Evolutionary conservation across 2,888 invertebrate genomes (phyloP).

Genomic region (Eutolmus rufibarbis): DNA sequence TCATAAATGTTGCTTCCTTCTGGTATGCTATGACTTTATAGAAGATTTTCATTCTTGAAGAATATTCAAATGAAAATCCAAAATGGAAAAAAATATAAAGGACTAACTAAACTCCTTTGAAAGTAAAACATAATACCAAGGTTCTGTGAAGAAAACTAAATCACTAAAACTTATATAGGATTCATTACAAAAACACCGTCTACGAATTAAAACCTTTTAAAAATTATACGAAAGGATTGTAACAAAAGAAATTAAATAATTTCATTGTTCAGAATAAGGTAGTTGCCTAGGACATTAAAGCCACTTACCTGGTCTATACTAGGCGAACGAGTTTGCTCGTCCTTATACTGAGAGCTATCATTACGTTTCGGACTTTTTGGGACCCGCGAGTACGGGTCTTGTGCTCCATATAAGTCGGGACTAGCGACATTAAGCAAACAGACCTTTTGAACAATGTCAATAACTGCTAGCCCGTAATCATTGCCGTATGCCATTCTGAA

Average conservation of each 20-base stretch:
- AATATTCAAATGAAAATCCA: background rate
- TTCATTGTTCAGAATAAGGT: constrained; percentile 30
- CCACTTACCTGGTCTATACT: constrained; percentile 86
- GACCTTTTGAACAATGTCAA: constrained; percentile 91
- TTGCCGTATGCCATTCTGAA: constrained; percentile 95
- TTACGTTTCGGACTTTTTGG: constrained; percentile 77
- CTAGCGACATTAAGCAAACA: constrained; percentile 89
- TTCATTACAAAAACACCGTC: constrained; percentile 27
- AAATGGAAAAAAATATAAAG: background rate
- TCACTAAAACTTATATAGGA: background rate
- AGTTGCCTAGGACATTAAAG: background rate
- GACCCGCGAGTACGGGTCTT: constrained; percentile 85
- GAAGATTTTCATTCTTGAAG: background rate
- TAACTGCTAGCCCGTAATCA: constrained; percentile 93
- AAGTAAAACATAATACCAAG: background rate
- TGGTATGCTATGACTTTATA: constrained; percentile 50
- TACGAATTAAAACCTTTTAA: constrained; percentile 28
- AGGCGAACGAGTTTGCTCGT: constrained; percentile 79
- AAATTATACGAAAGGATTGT: background rate
- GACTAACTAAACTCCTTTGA: constrained; percentile 1
- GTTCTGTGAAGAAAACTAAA: background rate
- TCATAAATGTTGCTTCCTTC: constrained; percentile 45
- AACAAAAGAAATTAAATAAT: background rate
- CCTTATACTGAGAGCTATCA: constrained; percentile 60
- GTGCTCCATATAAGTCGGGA: constrained; percentile 88